phyloP scores from a whole-genome alignment of 1,140 invertebrate species.

The Antheraea pernyi region DNA sequence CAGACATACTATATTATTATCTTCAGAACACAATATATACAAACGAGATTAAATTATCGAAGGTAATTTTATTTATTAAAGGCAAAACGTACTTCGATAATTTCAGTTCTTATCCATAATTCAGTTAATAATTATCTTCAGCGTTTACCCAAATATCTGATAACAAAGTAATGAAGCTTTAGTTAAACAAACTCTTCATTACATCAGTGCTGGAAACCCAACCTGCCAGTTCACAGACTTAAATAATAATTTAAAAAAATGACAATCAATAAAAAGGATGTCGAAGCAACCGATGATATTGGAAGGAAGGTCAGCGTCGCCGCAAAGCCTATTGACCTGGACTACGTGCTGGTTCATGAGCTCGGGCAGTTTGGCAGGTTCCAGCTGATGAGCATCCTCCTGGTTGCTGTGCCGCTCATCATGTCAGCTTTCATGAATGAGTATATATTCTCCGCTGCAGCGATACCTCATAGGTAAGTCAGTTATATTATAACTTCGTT shows the following conservation, averaged over 20 bases:
- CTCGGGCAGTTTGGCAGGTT: slow-evolving; percentile 56
- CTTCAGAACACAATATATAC: not conserved
- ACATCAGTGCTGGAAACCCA: not conserved
- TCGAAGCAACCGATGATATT: not conserved
- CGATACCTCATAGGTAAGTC: slow-evolving; percentile 50
- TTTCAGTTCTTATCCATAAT: not conserved
- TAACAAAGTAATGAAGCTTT: not conserved
- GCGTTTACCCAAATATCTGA: not conserved
- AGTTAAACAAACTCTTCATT: not conserved
- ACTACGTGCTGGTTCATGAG: slow-evolving; percentile 53
- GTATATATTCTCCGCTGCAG: slow-evolving; percentile 61
- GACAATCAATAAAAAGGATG: not conserved
- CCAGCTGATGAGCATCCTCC: slow-evolving; percentile 42
- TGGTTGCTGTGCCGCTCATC: slow-evolving; percentile 50
- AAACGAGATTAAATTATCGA: too few species aligned
- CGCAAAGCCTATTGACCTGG: slow-evolving; percentile 37
- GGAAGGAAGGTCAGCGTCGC: slow-evolving; percentile 12
- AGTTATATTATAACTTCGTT: not conserved
- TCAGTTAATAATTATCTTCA: not conserved
- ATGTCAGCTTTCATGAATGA: slow-evolving; percentile 57
- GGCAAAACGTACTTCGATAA: not conserved
- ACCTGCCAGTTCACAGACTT: not conserved
- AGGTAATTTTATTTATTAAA: not conserved
- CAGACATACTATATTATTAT: not conserved
- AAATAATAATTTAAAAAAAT: not conserved